These are phyloP conservation scores for Tauraco hartlaubi DNA, from an alignment of 2,797 vertebrate species.

Conservation along the genomic window DNA sequence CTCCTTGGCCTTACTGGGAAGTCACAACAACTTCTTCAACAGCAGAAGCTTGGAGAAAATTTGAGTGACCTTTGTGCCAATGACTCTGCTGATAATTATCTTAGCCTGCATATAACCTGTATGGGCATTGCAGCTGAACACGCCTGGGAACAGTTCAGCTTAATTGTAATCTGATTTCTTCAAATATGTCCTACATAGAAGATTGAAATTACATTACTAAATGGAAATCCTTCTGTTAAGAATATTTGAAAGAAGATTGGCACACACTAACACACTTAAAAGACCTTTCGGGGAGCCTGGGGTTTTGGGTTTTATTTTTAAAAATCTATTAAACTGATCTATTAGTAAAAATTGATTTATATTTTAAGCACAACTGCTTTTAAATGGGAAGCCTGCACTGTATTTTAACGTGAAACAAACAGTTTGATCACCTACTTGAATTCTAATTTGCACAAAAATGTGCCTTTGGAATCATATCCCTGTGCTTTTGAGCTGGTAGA, in stretches of 20 bases:
- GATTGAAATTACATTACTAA: not conserved
- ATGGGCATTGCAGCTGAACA: not conserved
- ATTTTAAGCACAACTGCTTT: not conserved
- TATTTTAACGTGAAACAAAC: not conserved
- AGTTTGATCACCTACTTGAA: not conserved
- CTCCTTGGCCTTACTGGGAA: not conserved
- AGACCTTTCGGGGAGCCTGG: not conserved
- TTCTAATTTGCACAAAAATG: not conserved
- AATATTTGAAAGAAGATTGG: not conserved
- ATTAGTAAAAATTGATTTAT: not conserved
- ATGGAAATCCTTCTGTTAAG: not conserved
- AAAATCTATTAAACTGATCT: not conserved
- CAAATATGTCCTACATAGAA: not conserved
- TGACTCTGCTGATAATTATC: not conserved
- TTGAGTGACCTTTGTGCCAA: not conserved
- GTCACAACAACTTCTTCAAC: not conserved
- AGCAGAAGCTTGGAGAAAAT: not conserved
- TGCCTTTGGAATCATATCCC: not conserved
- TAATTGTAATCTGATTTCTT: not conserved
- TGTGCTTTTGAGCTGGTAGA: not conserved
- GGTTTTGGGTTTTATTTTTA: not conserved
- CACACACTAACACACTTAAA: not conserved
- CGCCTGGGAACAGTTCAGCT: accelerated
- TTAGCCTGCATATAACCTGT: not conserved
- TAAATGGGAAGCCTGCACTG: not conserved